Evolutionary conservation across 2,888 invertebrate species (phyloP), one percentile per base, ranked within the genome.

Genomic region (Mechanitis messenoides): DNA sequence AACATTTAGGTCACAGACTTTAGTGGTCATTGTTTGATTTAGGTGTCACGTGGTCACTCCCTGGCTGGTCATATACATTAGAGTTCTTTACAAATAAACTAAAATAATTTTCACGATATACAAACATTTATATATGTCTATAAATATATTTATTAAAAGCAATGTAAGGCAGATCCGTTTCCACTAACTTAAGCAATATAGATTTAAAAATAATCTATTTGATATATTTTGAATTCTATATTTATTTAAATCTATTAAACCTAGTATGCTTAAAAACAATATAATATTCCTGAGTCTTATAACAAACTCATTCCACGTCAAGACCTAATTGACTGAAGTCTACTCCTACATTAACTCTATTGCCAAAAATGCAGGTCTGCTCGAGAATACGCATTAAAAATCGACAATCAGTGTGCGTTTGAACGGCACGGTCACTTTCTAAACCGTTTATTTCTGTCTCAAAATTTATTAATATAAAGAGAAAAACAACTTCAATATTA

Each of bases 321-420:
- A 55, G 28, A 31, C 53, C 56, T 62, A 62, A 47, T 55, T 46
- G 50, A 54, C 3, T 9, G 58, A 63, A 64, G 46, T 58, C 63
- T 59, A 53, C 47, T 65, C 69, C 68, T 70, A 69, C 65, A 69
- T 67, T 61, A 61, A 64, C 82, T 75, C 79, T 80, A 82, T 85
- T 82, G 80, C 81, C 84, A 78, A 85, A 85, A 84, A 81, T 83
- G 79, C 81, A 80, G 74, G 71, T 69, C 71, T 74, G 75, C 77
- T 78, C 76, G 77, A 72, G 67, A 75, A 64, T 73, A 79, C 77
- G 76, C 80, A 80, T 83, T 83, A 80, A 68, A 69, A 69, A 68
- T 69, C 65, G 61, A 65, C 67, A 64, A 62, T 61, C 64, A 57
- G 63, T 75, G 78, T 73, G 61, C 79, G 71, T 74, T 67, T 64